Evolutionary conservation across 1,140 invertebrate genomes (phyloP), one percentile per base, ranked within the genome.

Genomic region (Trichonephila clavata): DNA sequence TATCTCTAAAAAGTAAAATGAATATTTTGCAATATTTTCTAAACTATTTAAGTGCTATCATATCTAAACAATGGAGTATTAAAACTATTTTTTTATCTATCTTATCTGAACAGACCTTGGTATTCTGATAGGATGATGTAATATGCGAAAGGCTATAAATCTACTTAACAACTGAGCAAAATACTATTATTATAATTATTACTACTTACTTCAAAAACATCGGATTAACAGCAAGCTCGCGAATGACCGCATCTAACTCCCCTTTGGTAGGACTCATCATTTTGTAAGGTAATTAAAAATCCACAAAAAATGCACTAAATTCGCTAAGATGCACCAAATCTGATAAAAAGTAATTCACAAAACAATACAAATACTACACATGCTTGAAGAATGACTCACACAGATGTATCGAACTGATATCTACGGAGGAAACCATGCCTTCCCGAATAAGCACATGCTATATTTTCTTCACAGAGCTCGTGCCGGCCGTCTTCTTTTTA

Each of bases 231-330:
- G 63, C 7, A 6, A 90, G 63, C 32, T 90, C 88, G 1, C 27
- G 24, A 80, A 90, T 21, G n/a, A 90, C 71, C 24, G 63, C 68
- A 20, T 80, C 88, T 68, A 90, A 24, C 10, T 90, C 88, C 27
- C 50, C 88, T 90, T 90, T 90, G 2, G 43, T 24, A 10, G 88
- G 88, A 32, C 43, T 39, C 88, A 90, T 90, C 88, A 90, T 90
- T 59, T 86, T 86, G 8, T 21, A 57, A 16, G 24, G 32, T 24
- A 57, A 6, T 50, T n/a, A 50, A 57, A 50, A 83, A 83, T 83
- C 43, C 71, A 39, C 7, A n/a, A 27, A 13, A 77, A 16, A 24
- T 59, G 16, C 71, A 77, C 27, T 18, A 27, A 20, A 7, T 32
- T 14, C 71, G 2, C 20, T 6, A 81, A 39, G 32, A 43, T 27